Evolutionary conservation across 2,113 vertebrate species (phyloP), one percentile per base, ranked within the genome.

Genomic region (Clarias batrachus): DNA sequence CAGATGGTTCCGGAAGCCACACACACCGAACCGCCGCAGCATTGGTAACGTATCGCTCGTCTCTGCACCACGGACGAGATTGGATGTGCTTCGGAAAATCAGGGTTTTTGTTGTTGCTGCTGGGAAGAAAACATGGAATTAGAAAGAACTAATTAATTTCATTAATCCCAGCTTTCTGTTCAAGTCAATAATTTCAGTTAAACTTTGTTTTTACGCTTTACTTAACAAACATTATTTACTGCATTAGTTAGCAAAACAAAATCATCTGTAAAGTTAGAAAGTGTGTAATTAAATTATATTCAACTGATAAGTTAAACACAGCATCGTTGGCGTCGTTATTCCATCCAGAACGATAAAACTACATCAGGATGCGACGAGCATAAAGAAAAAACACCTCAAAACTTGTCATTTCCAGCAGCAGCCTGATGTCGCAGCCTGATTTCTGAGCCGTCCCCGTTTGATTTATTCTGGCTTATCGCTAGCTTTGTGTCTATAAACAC

Each of bases 1-100:
- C 1, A 89, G 90, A 2, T 91, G 92, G 65, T 71, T 84, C 90
- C 92, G 85, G 83, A 89, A 83, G 88, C 92, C 86, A 83, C 91
- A 73, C 92, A 92, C 87, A 81, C 89, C 78, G 80, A 87, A 76
- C 88, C 92, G 65, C 25, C 87, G 2, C 80, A 87, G 84, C 59
- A 54, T 84, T 30, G 88, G 88, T 87, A 87, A 87, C n/a, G 89
- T 66, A 57, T 14, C 52, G 59, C 0, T 21, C 27, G 30, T 2
- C 62, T 25, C 4, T 27, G 4, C 77, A 37, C 21, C 56, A 25
- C 4, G 37, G 12, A 2, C 9, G 10, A 57, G 57, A 62, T 25
- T 10, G 16, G 37, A n/a, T 66, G 17, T 23, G 21, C n/a, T 68
- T 62, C 41, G 52, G 37, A 73, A 73, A 41, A 3, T 30, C 41